These are phyloP conservation scores for Procambarus virginalis DNA, from an alignment of 1,140 invertebrate species.

Conservation along the genomic window DNA sequence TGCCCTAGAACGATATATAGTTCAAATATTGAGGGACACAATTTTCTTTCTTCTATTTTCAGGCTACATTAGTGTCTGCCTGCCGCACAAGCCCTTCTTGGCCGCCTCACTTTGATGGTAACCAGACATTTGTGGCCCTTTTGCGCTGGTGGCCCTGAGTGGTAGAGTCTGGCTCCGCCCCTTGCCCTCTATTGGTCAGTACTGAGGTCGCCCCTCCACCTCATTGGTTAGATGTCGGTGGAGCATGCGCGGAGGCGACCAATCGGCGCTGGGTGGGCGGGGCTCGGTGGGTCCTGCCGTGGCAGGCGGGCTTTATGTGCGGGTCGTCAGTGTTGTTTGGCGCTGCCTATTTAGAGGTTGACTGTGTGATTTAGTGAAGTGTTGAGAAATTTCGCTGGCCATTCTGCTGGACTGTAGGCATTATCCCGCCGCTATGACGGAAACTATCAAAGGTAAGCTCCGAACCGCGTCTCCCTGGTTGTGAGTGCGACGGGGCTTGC, in stretches of 20 bases:
- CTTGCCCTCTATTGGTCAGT: neutral
- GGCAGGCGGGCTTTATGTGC: constrained; percentile 25
- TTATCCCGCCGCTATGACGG: constrained; percentile 36
- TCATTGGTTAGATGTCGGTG: neutral
- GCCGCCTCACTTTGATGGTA: constrained; percentile 35
- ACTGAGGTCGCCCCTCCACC: too few species aligned
- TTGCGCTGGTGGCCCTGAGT: constrained; percentile 22
- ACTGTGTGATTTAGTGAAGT: constrained; percentile 56
- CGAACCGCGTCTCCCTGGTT: too few species aligned
- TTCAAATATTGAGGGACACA: constrained; percentile 33
- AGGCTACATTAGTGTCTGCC: constrained; percentile 29
- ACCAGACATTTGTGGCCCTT: constrained; percentile 44
- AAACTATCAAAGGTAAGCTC: constrained; percentile 43
- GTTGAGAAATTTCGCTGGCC: constrained; percentile 23
- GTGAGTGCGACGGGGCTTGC: too few species aligned
- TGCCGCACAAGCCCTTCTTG: constrained; percentile 19
- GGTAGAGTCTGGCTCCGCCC: constrained; percentile 13
- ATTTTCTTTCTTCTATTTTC: constrained; percentile 39
- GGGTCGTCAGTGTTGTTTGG: constrained; percentile 48
- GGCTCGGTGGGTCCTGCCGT: constrained; percentile 16
- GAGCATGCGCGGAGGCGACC: constrained; percentile 35
- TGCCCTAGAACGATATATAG: constrained; percentile 5
- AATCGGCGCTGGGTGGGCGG: constrained; percentile 11
- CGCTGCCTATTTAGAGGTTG: constrained; percentile 35
- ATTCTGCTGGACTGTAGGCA: constrained; percentile 38